Evolutionary conservation across 2,113 vertebrate species (phyloP).

Genomic region (Dolichallabes microphthalmus): DNA sequence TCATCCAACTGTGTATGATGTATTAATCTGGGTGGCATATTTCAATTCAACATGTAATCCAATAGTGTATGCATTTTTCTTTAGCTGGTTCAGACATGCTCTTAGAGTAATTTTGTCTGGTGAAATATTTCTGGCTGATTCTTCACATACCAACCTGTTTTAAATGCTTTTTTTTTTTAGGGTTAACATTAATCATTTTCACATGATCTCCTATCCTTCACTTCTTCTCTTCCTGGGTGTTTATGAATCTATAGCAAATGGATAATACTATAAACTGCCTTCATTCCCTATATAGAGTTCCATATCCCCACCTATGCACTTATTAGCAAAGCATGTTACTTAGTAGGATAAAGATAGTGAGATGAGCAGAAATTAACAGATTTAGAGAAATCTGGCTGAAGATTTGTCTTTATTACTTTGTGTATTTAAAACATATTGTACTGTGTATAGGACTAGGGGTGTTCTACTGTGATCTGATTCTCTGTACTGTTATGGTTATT

Average conservation of each 20-base stretch:
- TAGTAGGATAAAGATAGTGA: no score
- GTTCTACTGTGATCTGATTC: no score
- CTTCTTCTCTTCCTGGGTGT: neutral
- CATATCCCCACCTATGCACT: neutral
- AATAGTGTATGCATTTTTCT: conserved; percentile 71
- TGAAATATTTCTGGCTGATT: conserved; percentile 73
- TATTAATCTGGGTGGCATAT: conserved; percentile 79
- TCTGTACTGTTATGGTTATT: no score
- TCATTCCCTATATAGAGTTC: neutral
- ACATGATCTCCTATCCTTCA: neutral
- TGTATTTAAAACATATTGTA: no score
- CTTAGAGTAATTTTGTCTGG: conserved; percentile 76
- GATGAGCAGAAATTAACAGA: no score
- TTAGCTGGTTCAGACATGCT: conserved; percentile 79
- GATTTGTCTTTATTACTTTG: no score
- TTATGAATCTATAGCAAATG: neutral
- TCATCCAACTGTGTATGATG: conserved; percentile 68
- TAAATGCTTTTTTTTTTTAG: neutral
- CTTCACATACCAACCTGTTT: conserved; percentile 47
- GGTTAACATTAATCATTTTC: neutral
- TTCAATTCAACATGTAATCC: conserved; percentile 71
- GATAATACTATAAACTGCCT: neutral
- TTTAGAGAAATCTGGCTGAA: no score
- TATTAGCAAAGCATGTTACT: no score
- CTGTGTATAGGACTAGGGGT: no score